These are phyloP conservation scores for Apis cerana DNA, from an alignment of 1,140 invertebrate species.

Conservation along the genomic window DNA sequence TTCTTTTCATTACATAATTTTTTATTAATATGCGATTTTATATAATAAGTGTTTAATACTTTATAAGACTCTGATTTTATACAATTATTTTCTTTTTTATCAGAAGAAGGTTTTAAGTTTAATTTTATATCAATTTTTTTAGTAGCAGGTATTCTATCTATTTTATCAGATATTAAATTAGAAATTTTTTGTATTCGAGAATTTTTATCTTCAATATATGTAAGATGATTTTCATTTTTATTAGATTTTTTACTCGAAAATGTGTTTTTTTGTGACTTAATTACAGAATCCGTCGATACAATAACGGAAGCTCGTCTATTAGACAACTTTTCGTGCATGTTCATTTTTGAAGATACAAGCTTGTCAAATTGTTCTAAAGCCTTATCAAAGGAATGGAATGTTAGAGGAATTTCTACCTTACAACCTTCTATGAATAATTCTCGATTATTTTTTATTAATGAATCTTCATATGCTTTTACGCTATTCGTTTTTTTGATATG, in stretches of 20 bases:
- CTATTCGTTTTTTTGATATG: background rate
- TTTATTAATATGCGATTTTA: background rate
- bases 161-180: background rate
- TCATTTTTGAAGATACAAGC: background rate
- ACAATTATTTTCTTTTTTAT: background rate
- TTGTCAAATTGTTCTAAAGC: background rate
- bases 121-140: background rate
- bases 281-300: background rate
- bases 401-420: background rate
- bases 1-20: background rate
- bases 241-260: background rate
- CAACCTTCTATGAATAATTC: background rate
- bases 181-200: background rate
- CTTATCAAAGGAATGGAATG: slow-evolving; percentile 10
- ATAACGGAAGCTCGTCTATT: background rate
- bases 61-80: background rate
- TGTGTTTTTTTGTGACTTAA: background rate
- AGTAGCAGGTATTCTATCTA: too few species aligned
- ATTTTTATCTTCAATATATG: background rate
- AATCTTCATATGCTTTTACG: background rate
- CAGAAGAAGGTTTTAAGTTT: background rate
- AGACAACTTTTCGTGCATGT: background rate
- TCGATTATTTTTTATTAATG: background rate
- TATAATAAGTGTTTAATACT: background rate
- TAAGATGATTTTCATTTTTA: background rate